Base-by-base conservation (phyloP, 2,888 invertebrate species). In the Meiosimyza decipiens region DNA sequence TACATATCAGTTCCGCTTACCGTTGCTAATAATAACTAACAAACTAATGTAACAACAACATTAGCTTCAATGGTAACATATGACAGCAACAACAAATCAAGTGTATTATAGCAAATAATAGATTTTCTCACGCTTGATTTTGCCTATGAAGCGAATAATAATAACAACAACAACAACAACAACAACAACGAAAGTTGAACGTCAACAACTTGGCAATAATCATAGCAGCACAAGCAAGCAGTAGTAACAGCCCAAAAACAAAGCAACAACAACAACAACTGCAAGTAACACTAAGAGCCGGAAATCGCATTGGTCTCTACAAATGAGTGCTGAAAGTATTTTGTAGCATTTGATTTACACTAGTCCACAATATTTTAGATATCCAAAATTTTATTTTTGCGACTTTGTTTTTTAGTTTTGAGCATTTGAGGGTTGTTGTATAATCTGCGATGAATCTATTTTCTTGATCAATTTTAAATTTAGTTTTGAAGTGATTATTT, bases 331-430 rank as follows among this genome's bases (percentile, higher is more conserved):
- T 54, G 57, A 73, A 68, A 70, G 71, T 69, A 73, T 59, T 74
- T 74, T 75, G 69, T 62, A 72, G 62, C 28, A 51, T 69, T 75
- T 71, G 66, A 71, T 40, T 40, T 40, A 40, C 40, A 40, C 40
- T 40, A 6, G 9, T 40, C 40, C 6, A 40, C 40, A 1, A 40
- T 1, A 7, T 2, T n/a, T n/a, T n/a, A 22, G 2, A 22, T 22
- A 22, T 22, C 2, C 1, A 22, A 22, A 22, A 22, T 22, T 22
- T 22, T 22, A 22, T 22, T 22, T 22, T 22, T 22, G 22, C 22
- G 22, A 22, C 22, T 22, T 22, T 2, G 22, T 22, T 2, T 1
- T 2, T 22, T 22, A 22, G 22, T 2, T 22, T 22, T 1, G 22
- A 22, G 22, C 1, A 2, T 22, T 22, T 22, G 1, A n/a, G 22